These are phyloP conservation scores for Hippocampus guttulatus DNA, from an alignment of 2,113 vertebrate genomes.

Conservation along the genomic window DNA sequence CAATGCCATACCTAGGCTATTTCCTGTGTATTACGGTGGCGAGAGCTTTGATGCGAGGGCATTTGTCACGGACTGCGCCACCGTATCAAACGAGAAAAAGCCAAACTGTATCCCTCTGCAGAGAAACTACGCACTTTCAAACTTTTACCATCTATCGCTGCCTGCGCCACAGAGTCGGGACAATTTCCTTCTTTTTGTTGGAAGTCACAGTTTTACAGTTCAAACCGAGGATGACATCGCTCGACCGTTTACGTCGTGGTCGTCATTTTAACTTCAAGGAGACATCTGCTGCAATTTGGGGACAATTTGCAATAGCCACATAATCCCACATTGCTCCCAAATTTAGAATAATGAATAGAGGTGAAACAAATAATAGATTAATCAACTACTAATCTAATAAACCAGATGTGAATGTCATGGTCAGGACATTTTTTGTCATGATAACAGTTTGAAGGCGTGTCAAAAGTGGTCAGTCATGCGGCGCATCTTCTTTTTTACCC, in stretches of 20 bases:
- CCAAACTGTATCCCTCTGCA: slow-evolving; percentile 54
- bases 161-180: slow-evolving; percentile 41
- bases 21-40: slow-evolving; percentile 76
- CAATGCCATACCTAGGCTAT: slow-evolving; percentile 70
- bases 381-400: too few relatives aligned
- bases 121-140: slow-evolving; percentile 56
- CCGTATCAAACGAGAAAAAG: slow-evolving; percentile 71
- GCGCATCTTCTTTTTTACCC: slow-evolving; percentile 23
- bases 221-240: not conserved
- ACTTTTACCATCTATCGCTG: slow-evolving; percentile 56
- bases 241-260: too few relatives aligned
- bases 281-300: too few relatives aligned
- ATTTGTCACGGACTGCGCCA: slow-evolving; percentile 76
- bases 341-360: too few relatives aligned
- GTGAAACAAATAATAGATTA: too few relatives aligned
- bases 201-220: not conserved
- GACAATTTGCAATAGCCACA: too few relatives aligned
- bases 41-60: slow-evolving; percentile 75
- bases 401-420: too few relatives aligned
- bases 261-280: too few relatives aligned
- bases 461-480: not conserved
- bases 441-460: not conserved
- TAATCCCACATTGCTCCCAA: too few relatives aligned
- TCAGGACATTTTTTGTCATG: not conserved
- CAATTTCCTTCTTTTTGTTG: slow-evolving; percentile 1